Conservation (phyloP, 2,113 vertebrate species). For the Oncorhynchus keta region DNA sequence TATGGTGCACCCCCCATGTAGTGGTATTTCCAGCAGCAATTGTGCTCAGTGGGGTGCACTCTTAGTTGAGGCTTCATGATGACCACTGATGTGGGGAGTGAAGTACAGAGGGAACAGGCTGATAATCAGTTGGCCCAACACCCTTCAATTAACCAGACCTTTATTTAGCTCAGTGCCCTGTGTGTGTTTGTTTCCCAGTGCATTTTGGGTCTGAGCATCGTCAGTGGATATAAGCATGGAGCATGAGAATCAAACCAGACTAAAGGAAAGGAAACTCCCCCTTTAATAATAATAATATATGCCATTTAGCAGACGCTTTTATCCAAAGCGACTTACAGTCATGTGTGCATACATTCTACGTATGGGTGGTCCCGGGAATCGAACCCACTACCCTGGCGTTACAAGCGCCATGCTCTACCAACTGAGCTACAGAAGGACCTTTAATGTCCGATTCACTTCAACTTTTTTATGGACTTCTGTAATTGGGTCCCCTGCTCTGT, state of each 20-base stretch:
- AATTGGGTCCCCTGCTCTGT: too few relatives aligned
- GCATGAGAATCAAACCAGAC: constrained; percentile 2
- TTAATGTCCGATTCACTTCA: neutral
- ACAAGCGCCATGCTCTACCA: too few relatives aligned
- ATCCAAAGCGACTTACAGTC: too few relatives aligned
- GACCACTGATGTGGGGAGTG: constrained; percentile 11
- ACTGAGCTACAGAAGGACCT: too few relatives aligned
- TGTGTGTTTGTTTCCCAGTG: neutral
- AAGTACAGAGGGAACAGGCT: constrained; percentile 3
- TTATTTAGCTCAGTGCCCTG: neutral
- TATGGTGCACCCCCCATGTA: constrained; percentile 10
- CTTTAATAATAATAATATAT: too few relatives aligned
- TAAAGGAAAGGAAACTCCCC: neutral
- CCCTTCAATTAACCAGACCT: too few relatives aligned
- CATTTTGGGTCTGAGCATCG: neutral
- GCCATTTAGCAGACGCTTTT: too few relatives aligned
- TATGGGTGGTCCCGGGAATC: too few relatives aligned
- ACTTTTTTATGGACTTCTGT: too few relatives aligned
- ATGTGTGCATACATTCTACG: too few relatives aligned
- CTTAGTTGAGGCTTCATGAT: constrained; percentile 26
- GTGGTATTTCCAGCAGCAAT: constrained; percentile 48
- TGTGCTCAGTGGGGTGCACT: constrained; percentile 33
- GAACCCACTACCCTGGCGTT: too few relatives aligned
- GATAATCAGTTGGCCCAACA: constrained; percentile 17
- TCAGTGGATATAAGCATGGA: neutral